Base-by-base conservation (phyloP, 2,888 invertebrate genomes). In the Pediacus dermestoides region DNA sequence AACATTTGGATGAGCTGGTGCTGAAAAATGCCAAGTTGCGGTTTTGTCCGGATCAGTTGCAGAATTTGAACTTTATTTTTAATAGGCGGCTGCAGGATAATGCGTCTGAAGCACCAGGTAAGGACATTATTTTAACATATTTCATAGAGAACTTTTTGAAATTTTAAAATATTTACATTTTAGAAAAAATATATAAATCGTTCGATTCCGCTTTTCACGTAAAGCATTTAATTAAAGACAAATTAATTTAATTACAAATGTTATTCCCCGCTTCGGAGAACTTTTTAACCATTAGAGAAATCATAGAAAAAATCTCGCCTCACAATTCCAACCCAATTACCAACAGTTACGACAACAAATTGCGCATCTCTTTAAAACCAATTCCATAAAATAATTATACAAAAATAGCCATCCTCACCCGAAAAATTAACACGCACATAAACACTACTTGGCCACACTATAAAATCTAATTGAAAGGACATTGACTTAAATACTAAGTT, bases 21-120 rank as follows among this genome's bases (percentile, higher is more conserved):
- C 57, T 76, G 42, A 68, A 71, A 41, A 68, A 68, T 28, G 70
- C 74, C 21, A 73, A 71, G 44, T 60, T 75, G 30, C 64, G 64
- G 37, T 75, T 76, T 58, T 70, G 67, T 34, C 58, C 62, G 22
- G 71, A 73, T 16, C 75, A 76, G 55, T 59, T 76, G 47, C 66
- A 67, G 36, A 70, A 71, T 48, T 64, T 76, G 43, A 75, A 75
- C 57, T 70, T 63, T 27, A 70, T 73, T 37, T 68, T 72, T 36
- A 57, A 65, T 23, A 62, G 58, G 34, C 58, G 58, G 26, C 41
- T 68, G 45, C 51, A 58, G 14, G 3, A 13, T 9, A 3, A 3
- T 10, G 39, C 45, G 26, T 27, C 37, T 4, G 32, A 6, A 1
- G 16, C 30, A n/a, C 12, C 39, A 31, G 50, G 46, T 48, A 32